Conservation (phyloP, 2,888 invertebrate genomes). For the Ormia ochracea region DNA sequence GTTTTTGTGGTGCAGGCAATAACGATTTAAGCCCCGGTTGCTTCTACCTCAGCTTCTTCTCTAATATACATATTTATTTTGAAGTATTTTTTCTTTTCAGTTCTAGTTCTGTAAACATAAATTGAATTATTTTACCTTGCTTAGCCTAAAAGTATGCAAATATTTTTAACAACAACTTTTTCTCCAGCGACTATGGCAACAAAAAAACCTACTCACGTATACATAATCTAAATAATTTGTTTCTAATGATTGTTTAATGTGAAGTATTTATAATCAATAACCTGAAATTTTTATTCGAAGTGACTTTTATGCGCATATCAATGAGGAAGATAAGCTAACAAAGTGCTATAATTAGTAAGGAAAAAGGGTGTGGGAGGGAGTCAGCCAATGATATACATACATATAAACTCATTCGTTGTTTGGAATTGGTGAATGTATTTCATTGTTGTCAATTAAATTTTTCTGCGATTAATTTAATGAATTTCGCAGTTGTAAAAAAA, state of each 20-base stretch:
- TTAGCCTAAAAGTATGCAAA: slow-evolving; percentile 27
- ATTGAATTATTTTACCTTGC: neutral
- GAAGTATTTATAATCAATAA: neutral
- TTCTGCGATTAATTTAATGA: too few species aligned
- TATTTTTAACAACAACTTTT: neutral
- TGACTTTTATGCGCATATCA: neutral
- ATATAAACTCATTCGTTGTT: too few species aligned
- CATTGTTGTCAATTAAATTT: too few species aligned
- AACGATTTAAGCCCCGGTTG: neutral
- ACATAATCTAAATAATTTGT: neutral
- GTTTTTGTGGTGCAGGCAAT: neutral
- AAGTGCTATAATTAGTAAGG: neutral
- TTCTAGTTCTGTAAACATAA: neutral
- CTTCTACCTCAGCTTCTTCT: neutral
- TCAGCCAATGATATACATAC: too few species aligned
- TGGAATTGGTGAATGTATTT: too few species aligned
- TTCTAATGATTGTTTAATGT: slow-evolving; percentile 8
- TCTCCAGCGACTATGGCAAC: neutral
- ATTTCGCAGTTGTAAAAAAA: too few species aligned
- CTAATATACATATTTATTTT: slow-evolving; percentile 16
- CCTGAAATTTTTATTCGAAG: neutral
- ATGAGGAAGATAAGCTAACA: neutral
- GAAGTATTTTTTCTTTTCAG: neutral
- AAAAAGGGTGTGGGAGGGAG: neutral
- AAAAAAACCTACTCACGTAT: neutral